A percentile compares a stretch with the other conserved stretches of the same genome.
phyloP scores from a whole-genome alignment of 2,888 invertebrate genomes.

The Melangyna quadrimaculata region DNA sequence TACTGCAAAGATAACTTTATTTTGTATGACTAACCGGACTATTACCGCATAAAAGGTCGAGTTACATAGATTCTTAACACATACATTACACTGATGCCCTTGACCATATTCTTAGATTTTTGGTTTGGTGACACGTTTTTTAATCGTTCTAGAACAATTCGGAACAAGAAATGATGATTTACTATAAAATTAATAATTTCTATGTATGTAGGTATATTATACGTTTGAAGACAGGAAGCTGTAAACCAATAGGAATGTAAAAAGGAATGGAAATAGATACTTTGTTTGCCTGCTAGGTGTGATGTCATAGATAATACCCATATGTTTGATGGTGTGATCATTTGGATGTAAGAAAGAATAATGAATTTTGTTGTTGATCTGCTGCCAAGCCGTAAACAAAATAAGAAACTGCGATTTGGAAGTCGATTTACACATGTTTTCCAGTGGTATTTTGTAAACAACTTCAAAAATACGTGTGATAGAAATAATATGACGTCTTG shows the following conservation, averaged over 20 bases:
- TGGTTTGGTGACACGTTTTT: not conserved
- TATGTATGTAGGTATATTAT: too few relatives aligned
- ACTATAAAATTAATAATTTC: not conserved
- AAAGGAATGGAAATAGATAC: not conserved
- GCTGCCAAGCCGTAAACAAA: not conserved
- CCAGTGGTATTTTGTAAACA: not conserved
- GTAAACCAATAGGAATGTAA: not conserved
- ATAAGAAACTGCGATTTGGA: not conserved
- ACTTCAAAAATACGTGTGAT: not conserved
- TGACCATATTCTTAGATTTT: constrained; percentile 6
- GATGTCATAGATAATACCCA: not conserved
- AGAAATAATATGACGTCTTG: not conserved
- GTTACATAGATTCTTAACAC: constrained; percentile 9
- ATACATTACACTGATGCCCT: not conserved
- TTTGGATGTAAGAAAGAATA: not conserved
- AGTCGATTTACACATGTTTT: not conserved
- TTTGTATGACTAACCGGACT: constrained; percentile 27
- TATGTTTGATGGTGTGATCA: not conserved
- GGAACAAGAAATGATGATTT: not conserved
- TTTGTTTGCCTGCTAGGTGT: not conserved
- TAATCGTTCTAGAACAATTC: constrained; percentile 8
- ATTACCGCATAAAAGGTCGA: constrained; percentile 49
- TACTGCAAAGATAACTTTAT: not conserved
- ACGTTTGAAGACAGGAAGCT: not conserved
- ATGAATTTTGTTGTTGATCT: not conserved